Evolutionary conservation across 2,888 invertebrate species (phyloP), one percentile per base, ranked within the genome.

Genomic region (Branchipolynoe longqiensis): DNA sequence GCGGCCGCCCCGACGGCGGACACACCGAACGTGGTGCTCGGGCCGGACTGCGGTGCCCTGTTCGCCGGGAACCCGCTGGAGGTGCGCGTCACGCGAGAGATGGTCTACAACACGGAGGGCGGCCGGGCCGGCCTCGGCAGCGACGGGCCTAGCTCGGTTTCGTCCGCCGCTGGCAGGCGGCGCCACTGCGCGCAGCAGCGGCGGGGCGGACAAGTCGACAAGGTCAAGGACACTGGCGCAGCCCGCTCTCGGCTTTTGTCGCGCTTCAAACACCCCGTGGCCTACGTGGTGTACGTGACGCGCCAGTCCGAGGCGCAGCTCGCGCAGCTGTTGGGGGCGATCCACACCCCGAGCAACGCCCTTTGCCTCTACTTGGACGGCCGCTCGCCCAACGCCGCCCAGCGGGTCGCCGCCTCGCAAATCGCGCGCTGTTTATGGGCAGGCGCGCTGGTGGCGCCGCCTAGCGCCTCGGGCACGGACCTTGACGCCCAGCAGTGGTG

Each of bases 401-500:
- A 22, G 38, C 69, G 69, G 38, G 69, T n/a, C 18, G 69, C 38
- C n/a, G 25, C 38, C 3, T 33, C 12, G 36, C 33, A 69, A n/a
- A 18, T 69, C 33, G 69, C 69, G n/a, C 22, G 3, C 4, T 69
- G 69, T n/a, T 33, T 38, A 3, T 12, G 8, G 8, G 3, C 3
- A 0, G 38, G 38, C 69, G 69, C 38, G 36, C 38, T 69, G 22
- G 36, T 69, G 69, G 69, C 69, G 69, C 69, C 69, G 14, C 69
- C 69, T 69, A 33, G 36, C 6, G 38, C 14, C 69, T 62, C 62
- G 25, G 28, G 25, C 62, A 69, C 69, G 1, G 69, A 69, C 38
- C 54, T 78, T 8, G 48, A 78, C 78, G 78, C 78, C 25, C 78
- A 78, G 28, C 78, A 54, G 28, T 28, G 28, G 48, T 78, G 78